phyloP scores from a whole-genome alignment of 2,797 vertebrate species.

The Pseudochirops corinnae region DNA sequence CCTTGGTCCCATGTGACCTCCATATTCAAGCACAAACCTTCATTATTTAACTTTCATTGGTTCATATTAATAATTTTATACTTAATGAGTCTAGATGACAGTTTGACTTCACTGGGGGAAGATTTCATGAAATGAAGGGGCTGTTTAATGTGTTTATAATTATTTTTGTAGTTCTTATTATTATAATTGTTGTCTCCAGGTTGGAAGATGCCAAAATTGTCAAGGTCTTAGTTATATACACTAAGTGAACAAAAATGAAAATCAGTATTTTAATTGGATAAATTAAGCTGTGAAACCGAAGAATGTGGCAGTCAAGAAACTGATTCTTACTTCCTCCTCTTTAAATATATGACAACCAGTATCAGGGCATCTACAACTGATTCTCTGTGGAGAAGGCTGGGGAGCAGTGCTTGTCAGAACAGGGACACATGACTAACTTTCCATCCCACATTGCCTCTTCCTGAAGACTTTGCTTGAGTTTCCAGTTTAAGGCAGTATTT shows the following conservation, averaged over 20 bases:
- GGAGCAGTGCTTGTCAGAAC: not conserved
- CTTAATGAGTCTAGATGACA: not conserved
- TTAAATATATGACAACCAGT: constrained; percentile 2
- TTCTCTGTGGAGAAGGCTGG: not conserved
- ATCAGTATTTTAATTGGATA: not conserved
- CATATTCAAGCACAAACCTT: not conserved
- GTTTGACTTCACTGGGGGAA: not conserved
- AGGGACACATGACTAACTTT: not conserved
- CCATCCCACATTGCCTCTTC: not conserved
- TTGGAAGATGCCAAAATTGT: not conserved
- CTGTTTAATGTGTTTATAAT: not conserved
- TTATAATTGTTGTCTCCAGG: not conserved
- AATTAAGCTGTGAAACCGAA: not conserved
- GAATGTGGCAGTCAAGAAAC: not conserved
- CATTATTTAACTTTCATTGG: not conserved
- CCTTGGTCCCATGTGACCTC: not conserved
- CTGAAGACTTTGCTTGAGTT: constrained; percentile 15
- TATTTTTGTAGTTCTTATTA: not conserved
- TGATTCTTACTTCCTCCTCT: not conserved
- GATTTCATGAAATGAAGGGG: not conserved
- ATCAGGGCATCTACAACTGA: not conserved
- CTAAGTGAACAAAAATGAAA: not conserved
- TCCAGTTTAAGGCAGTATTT: not conserved
- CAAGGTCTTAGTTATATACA: not conserved
- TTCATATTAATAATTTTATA: not conserved